Evolutionary conservation across 2,113 vertebrate genomes (phyloP).

Genomic region (Bothrops jararaca): DNA sequence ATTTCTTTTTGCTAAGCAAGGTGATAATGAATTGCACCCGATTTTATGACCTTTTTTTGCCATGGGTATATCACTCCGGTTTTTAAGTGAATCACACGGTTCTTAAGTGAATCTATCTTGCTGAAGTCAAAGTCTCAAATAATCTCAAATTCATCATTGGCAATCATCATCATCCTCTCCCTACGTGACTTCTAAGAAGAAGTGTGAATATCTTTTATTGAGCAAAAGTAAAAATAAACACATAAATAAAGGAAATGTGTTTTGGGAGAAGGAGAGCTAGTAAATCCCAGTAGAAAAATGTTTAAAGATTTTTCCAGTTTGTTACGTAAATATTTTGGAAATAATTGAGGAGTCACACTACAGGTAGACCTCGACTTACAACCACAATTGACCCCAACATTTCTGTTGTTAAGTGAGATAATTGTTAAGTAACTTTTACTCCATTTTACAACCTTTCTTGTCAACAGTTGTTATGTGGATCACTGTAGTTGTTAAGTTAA

Average conservation of each 20-base stretch:
- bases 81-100: not conserved
- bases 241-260: not conserved
- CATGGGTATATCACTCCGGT: not conserved
- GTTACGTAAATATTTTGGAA: not conserved
- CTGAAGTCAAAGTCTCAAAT: not conserved
- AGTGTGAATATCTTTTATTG: not conserved
- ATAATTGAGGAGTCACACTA: not conserved
- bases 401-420: no score
- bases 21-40: not conserved
- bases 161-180: not conserved
- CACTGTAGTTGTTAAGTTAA: not conserved
- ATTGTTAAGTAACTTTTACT: no score
- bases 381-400: no score
- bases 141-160: not conserved
- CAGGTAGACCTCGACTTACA: no score
- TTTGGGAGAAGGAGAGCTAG: not conserved
- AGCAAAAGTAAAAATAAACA: not conserved
- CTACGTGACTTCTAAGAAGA: not conserved
- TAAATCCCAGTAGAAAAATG: not conserved
- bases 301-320: not conserved
- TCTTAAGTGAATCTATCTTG: not conserved
- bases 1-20: not conserved
- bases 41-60: not conserved
- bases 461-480: not conserved
- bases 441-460: not conserved